phyloP scores from a whole-genome alignment of 2,797 vertebrate genomes.

The Anolis apletophallus region DNA sequence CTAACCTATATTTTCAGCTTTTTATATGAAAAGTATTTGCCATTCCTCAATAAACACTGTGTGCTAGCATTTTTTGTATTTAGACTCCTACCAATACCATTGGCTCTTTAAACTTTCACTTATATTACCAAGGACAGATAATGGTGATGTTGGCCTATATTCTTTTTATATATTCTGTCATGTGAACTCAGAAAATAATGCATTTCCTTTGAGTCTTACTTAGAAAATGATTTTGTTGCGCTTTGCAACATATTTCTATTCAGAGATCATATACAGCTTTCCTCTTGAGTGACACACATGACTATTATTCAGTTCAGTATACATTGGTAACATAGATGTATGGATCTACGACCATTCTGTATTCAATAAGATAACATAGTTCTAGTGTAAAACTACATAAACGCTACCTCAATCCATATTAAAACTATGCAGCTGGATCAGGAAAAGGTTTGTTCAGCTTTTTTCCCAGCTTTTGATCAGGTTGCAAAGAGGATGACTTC shows the following conservation, averaged over 20 bases:
- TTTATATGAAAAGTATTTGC: background rate
- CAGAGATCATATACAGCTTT: background rate
- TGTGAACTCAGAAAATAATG: background rate
- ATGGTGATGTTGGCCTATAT: background rate
- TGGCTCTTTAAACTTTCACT: background rate
- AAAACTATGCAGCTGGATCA: too few relatives aligned
- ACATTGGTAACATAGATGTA: too few relatives aligned
- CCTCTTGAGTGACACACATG: background rate
- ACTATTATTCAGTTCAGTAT: too few relatives aligned
- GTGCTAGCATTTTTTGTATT: background rate
- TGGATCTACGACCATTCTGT: too few relatives aligned
- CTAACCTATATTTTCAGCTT: slow-evolving; percentile 13
- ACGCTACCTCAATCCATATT: too few relatives aligned
- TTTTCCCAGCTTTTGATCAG: too few relatives aligned
- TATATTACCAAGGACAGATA: background rate
- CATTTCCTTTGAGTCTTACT: too few relatives aligned
- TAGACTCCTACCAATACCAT: background rate
- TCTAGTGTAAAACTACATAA: too few relatives aligned
- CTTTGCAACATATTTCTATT: background rate
- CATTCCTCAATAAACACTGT: background rate
- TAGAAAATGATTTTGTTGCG: background rate
- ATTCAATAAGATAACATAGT: too few relatives aligned
- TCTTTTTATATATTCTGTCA: background rate
- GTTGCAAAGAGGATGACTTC: too few relatives aligned
- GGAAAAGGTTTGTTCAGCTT: too few relatives aligned